A percentile compares a stretch with the other conserved stretches of the same genome.
Conservation (phyloP, 2,888 invertebrate species). For the Melinaea marsaeus region DNA sequence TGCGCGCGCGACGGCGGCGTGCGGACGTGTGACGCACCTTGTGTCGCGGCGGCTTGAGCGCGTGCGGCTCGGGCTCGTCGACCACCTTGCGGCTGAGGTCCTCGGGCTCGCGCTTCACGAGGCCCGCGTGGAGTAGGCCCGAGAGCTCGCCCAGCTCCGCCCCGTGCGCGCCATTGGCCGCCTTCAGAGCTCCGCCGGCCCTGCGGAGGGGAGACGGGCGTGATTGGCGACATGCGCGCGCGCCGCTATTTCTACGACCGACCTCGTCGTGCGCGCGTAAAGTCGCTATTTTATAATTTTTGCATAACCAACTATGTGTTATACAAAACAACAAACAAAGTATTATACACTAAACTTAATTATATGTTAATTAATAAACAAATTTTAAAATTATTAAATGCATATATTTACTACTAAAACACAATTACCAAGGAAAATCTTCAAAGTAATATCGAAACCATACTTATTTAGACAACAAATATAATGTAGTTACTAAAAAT, state of each 20-base stretch:
- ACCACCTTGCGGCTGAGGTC: constrained; percentile 85
- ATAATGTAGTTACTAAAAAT: too few species aligned
- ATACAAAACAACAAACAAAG: constrained; percentile 12
- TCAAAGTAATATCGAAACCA: too few species aligned
- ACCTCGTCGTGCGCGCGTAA: constrained; percentile 56
- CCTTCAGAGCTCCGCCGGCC: constrained; percentile 79
- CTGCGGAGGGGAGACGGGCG: constrained; percentile 80
- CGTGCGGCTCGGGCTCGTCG: constrained; percentile 78
- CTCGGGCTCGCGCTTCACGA: constrained; percentile 89
- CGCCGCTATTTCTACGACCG: constrained; percentile 44
- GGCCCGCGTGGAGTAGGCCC: constrained; percentile 81
- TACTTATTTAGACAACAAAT: too few species aligned
- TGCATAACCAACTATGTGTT: constrained; percentile 21
- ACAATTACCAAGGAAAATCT: too few species aligned
- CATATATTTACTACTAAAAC: too few species aligned
- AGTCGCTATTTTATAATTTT: constrained; percentile 54
- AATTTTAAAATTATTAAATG: background rate
- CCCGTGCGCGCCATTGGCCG: constrained; percentile 83
- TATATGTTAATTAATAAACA: background rate
- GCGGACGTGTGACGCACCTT: constrained; percentile 80
- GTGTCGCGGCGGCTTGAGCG: constrained; percentile 81
- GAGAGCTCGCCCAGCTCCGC: constrained; percentile 81
- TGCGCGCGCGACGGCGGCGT: constrained; percentile 76
- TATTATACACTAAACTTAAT: constrained; percentile 1
- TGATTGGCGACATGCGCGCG: constrained; percentile 71